A percentile compares a stretch with the other conserved stretches of the same genome.
Conservation (phyloP, 2,888 invertebrate genomes). For the Pantelozetes paolii region DNA sequence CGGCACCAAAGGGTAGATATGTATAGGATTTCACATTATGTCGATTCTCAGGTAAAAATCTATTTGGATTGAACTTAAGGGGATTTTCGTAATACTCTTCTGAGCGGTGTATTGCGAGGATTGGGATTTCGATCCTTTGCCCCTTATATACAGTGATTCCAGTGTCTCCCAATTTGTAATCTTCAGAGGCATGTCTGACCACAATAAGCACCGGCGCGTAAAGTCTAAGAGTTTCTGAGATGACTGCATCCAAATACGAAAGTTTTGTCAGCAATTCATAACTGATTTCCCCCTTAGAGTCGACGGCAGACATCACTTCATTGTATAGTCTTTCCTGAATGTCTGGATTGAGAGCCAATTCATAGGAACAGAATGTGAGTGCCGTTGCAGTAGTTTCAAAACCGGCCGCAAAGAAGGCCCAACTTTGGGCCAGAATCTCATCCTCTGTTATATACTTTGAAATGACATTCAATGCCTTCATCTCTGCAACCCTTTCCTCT, state of each 20-base stretch:
- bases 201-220: background rate
- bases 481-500: no score
- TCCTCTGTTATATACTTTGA: background rate
- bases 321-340: background rate
- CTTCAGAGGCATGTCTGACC: background rate
- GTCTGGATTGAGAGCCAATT: background rate
- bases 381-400: background rate
- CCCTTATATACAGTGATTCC: background rate
- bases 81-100: background rate
- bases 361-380: slow-evolving; percentile 1
- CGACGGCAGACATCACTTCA: background rate
- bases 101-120: background rate
- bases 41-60: background rate
- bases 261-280: background rate
- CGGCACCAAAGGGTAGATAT: slow-evolving; percentile 2
- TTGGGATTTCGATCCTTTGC: background rate
- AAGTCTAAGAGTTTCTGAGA: background rate
- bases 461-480: background rate
- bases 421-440: background rate
- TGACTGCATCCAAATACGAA: background rate
- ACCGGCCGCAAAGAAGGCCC: background rate
- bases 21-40: background rate
- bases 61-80: background rate
- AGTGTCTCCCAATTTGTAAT: background rate
- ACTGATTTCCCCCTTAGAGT: background rate